Evolutionary conservation across 2,113 vertebrate genomes (phyloP).

Genomic region (Scopus umbretta): DNA sequence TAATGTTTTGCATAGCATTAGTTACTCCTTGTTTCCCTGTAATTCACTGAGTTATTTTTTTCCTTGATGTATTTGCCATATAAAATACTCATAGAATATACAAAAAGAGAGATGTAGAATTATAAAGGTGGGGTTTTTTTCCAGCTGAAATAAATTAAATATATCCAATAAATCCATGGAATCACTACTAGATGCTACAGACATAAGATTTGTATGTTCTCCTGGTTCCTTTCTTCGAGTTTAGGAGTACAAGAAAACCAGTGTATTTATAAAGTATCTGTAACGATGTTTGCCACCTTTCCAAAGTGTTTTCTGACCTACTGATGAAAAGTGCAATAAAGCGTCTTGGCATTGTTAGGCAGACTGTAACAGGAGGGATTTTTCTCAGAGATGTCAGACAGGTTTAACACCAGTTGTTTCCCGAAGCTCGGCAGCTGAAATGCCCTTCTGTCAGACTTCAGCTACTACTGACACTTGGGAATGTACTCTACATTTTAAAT

Average conservation of each 20-base stretch:
- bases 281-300: neutral
- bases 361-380: neutral
- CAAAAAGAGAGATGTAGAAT: neutral
- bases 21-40: neutral
- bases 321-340: constrained; percentile 6
- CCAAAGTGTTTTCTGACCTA: neutral
- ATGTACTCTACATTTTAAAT: neutral
- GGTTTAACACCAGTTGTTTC: constrained; percentile 10
- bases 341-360: neutral
- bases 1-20: neutral
- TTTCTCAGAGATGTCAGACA: constrained; percentile 10
- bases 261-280: neutral
- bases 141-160: neutral
- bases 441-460: constrained; percentile 7
- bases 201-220: neutral
- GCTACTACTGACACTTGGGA: neutral
- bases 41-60: neutral
- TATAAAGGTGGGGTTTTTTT: neutral
- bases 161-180: neutral
- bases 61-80: neutral
- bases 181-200: neutral
- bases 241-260: neutral
- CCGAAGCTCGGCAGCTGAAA: neutral
- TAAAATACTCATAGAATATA: neutral
- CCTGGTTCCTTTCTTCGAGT: neutral